Evolutionary conservation across 2,888 invertebrate genomes (phyloP).

Genomic region (Pyrrhia umbra): DNA sequence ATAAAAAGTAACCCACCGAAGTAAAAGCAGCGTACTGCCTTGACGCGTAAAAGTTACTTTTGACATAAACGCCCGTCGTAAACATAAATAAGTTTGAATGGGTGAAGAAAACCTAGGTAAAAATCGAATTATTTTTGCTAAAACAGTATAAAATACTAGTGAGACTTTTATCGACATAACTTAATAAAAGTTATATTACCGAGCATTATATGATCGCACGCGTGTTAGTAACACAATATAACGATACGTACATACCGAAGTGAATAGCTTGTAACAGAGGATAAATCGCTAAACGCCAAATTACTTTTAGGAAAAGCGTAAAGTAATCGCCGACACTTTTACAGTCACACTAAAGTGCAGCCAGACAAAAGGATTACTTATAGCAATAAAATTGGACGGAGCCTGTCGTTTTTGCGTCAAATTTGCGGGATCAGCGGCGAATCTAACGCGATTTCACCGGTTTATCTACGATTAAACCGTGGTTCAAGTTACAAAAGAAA

Average conservation of each 20-base stretch:
- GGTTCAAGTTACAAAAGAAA: constrained; percentile 24
- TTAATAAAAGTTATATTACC: constrained; percentile 53
- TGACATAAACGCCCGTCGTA: constrained; percentile 20
- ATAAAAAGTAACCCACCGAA: constrained; percentile 44
- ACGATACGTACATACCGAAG: constrained; percentile 23
- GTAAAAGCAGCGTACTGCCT: constrained; percentile 36
- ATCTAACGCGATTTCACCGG: constrained; percentile 68
- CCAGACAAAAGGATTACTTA: constrained; percentile 60
- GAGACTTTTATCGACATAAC: constrained; percentile 45
- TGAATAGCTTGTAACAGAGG: constrained; percentile 32
- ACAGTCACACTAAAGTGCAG: constrained; percentile 49
- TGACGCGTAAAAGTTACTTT: constrained; percentile 32
- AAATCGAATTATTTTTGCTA: constrained; percentile 16
- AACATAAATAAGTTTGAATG: constrained; percentile 27
- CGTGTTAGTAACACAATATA: constrained; percentile 37
- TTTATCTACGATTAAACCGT: constrained; percentile 61
- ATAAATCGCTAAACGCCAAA: constrained; percentile 54
- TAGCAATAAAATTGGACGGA: constrained; percentile 66
- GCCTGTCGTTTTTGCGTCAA: constrained; percentile 66
- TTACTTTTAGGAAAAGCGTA: constrained; percentile 59
- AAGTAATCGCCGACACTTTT: constrained; percentile 56
- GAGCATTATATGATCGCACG: constrained; percentile 34
- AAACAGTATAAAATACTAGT: constrained; percentile 27
- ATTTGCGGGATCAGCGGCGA: constrained; percentile 63
- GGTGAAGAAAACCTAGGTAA: constrained; percentile 21